Base-by-base conservation (phyloP, 2,797 vertebrate genomes). In the Sebastes cheni region DNA sequence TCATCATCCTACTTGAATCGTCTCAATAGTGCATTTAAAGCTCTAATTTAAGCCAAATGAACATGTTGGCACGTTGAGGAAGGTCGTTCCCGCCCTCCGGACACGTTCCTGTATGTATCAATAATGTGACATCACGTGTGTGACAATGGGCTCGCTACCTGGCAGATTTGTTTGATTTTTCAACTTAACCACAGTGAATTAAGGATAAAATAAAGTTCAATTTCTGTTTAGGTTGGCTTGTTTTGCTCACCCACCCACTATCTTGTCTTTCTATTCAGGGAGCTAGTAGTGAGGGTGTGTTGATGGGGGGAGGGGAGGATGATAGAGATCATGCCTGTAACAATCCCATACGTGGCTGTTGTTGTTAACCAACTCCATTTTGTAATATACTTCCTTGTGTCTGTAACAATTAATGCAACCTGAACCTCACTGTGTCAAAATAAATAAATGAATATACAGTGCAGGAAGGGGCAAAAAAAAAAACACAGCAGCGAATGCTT, bases 261-360 rank as follows among this genome's bases (percentile, higher is more conserved):
- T 61, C 5, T 12, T 27, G 4, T 10, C 2, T 4, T 39, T 9
- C 20, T 50, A 1, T 29, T n/a, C 0, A 54, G 8, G 4, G 10
- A 29, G 8, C 12, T 0, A 3, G 6, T 32, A 32, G 6, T 32
- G 64, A 68, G 60, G 27, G 52, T 52, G 75, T 69, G 75, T 14
- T 23, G 2, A 9, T 6, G 22, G 18, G 56, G 25, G 4, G 16
- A 22, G 18, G 46, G 25, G 4, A 8, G 34, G 32, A 14, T 8
- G 16, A 30, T 8, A 39, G 2, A 55, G 32, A 52, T 65, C 67
- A 50, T 20, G 11, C 27, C 39, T 3, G 29, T 76, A 75, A 76
- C 71, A 71, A 25, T 69, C 27, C 73, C 68, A 77, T 69, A 77
- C 20, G 73, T 80, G 77, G 72, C 20, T 12, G 14, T 66, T 55